A percentile compares a stretch with the other conserved stretches of the same genome.
Evolutionary conservation across 1,140 invertebrate species (phyloP).

Genomic region (Anadara kagoshimensis): DNA sequence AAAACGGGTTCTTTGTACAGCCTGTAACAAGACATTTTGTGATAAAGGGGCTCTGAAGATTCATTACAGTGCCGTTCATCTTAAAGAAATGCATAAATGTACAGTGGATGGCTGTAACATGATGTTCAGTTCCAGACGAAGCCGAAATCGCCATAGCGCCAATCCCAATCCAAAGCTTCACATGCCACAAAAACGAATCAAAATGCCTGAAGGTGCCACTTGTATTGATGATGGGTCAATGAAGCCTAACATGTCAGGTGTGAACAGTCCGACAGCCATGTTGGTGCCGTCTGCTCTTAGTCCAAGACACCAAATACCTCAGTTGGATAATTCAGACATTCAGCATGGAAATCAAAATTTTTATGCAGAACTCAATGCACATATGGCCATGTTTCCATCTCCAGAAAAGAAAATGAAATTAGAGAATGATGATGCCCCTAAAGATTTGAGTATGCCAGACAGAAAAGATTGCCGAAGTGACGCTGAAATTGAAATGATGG

Average conservation of each 20-base stretch:
- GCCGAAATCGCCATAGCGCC: slow-evolving; percentile 96
- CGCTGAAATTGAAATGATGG: slow-evolving; percentile 62
- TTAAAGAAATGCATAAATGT: slow-evolving; percentile 99
- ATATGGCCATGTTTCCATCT: slow-evolving; percentile 61
- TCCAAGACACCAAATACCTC: slow-evolving; percentile 30
- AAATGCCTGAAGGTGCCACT: slow-evolving; percentile 59
- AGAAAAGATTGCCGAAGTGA: slow-evolving; percentile 74
- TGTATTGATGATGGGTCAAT: slow-evolving; percentile 54
- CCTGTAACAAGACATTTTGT: slow-evolving; percentile 99
- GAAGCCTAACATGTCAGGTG: slow-evolving; percentile 30
- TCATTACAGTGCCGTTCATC: slow-evolving; percentile 98
- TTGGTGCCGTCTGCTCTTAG: slow-evolving; percentile 51
- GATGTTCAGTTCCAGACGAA: slow-evolving; percentile 98
- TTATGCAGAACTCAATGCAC: slow-evolving; percentile 62
- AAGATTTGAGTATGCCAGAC: slow-evolving; percentile 74
- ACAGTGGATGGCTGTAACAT: slow-evolving; percentile 99
- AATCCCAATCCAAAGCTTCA: slow-evolving; percentile 99
- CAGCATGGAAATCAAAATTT: slow-evolving; percentile 50
- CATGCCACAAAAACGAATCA: slow-evolving; percentile 83
- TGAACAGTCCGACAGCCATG: slow-evolving; percentile 56
- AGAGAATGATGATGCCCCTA: slow-evolving; percentile 52
- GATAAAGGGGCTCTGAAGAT: slow-evolving; percentile 99
- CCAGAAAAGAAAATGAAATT: slow-evolving; percentile 64
- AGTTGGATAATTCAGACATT: slow-evolving; percentile 27
- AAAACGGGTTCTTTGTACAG: slow-evolving; percentile 98